These are phyloP conservation scores for Thunnus thynnus DNA, from an alignment of 2,113 vertebrate species.

Conservation along the genomic window DNA sequence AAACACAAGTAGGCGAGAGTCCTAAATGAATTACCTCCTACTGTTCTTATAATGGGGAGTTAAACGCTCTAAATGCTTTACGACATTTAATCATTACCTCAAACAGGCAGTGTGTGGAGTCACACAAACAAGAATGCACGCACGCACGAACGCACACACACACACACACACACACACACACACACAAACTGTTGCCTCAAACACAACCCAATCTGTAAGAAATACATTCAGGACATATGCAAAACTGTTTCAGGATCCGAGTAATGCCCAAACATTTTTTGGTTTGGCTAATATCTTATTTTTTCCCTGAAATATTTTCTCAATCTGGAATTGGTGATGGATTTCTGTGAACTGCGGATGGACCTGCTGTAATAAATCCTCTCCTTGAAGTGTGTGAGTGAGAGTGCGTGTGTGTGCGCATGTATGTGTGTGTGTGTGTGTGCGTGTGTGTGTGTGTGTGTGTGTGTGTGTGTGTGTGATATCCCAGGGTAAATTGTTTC, in stretches of 20 bases:
- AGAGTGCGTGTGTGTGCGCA: conserved; percentile 35
- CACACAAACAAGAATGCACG: conserved; percentile 65
- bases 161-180: conserved; percentile 35
- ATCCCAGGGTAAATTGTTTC: conserved; percentile 84
- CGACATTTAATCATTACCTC: conserved; percentile 76
- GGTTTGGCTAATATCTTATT: conserved; percentile 57
- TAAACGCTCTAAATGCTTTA: conserved; percentile 78
- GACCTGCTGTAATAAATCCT: conserved; percentile 83
- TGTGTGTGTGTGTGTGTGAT: conserved; percentile 53
- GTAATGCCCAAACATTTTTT: conserved; percentile 43
- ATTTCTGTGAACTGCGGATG: conserved; percentile 72
- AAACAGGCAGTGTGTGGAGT: conserved; percentile 37
- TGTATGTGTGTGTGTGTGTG: conserved; percentile 17
- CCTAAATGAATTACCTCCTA: conserved; percentile 76
- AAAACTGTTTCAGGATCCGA: conserved; percentile 49
- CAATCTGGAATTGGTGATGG: conserved; percentile 74
- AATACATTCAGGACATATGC: conserved; percentile 48
- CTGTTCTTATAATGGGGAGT: conserved; percentile 77
- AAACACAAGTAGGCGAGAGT: conserved; percentile 42
- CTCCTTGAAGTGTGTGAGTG: conserved; percentile 53
- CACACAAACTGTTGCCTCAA: conserved; percentile 22
- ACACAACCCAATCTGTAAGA: conserved; percentile 15
- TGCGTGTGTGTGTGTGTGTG: conserved; percentile 38
- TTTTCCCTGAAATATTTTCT: conserved; percentile 64
- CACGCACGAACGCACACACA: conserved; percentile 44